Conservation (phyloP, 92 coral and sea anemone species). For the Nematostella vectensis region DNA sequence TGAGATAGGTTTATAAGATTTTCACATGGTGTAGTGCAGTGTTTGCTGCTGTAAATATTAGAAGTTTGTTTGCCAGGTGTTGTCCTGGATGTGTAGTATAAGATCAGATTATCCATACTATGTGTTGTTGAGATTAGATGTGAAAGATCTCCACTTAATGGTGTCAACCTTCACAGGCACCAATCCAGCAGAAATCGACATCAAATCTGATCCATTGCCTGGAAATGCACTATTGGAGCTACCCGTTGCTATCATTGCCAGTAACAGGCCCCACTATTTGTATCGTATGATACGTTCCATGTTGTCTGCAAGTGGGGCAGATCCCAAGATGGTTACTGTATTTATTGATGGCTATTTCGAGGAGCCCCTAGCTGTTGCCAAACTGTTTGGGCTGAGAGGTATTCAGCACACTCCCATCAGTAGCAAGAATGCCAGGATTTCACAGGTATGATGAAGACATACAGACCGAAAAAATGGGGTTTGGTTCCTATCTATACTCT, state of each 20-base stretch:
- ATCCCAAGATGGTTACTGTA: conserved; percentile 63
- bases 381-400: conserved; percentile 76
- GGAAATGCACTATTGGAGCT: conserved; percentile 48
- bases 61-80: too few species aligned
- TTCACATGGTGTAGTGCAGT: too few species aligned
- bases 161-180: too few species aligned
- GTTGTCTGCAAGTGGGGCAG: conserved; percentile 85
- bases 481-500: not conserved
- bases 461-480: not conserved
- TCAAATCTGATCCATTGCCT: conserved; percentile 60
- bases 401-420: conserved; percentile 95
- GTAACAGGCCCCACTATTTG: conserved; percentile 91
- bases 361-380: conserved; percentile 93
- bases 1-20: too few species aligned
- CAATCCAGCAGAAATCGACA: conserved; percentile 86
- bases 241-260: conserved; percentile 92
- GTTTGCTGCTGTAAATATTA: too few species aligned
- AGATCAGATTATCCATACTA: too few species aligned
- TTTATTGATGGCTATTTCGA: conserved; percentile 95
- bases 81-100: too few species aligned
- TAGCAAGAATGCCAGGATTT: conserved; percentile 96
- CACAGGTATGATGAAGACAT: conserved; percentile 87
- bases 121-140: too few species aligned
- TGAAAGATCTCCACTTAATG: too few species aligned
- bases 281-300: conserved; percentile 88